Evolutionary conservation across 2,113 vertebrate genomes (phyloP), one percentile per base, ranked within the genome.

Genomic region (Marcusenius ussheri): DNA sequence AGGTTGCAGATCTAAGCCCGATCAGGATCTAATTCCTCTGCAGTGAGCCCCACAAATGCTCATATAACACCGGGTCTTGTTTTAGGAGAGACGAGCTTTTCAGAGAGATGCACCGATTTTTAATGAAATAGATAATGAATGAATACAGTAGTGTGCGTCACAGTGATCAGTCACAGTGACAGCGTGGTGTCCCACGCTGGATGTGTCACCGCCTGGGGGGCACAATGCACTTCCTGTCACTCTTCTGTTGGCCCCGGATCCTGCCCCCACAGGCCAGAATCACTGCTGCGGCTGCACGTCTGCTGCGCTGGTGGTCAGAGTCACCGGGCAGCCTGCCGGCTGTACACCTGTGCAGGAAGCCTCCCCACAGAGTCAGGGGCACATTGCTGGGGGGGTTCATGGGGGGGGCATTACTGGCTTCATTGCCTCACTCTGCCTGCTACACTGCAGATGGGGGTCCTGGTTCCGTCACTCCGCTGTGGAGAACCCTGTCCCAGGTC

Each of bases 291-390:
- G 91, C 96, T 98, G 91, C 97, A 99, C 91, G 98, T 99, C 94
- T 97, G 97, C 91, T 99, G 46, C 95, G 97, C 74, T 99, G 98
- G 97, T 98, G 99, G 85, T 95, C 96, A 3, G 98, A 99, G 90
- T 98, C 98, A 10, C 96, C 98, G 94, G 94, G 91, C 21, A 96
- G 97, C 90, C 95, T 99, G 92, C 97, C 99, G 92, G 96, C 95
- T 87, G 96, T 97, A 88, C 96, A 97, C 94, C 93, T 99, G 8
- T 95, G 96, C 90, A 96, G 96, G 91, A 98, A 98, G 93, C 95
- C 97, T 66, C 93, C 98, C 50, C 96, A 94, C 77, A 96, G 97
- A 97, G 98, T 99, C 94, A 94, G 91, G 21, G 88, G n/a, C 4
- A 27, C 19, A 21, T 87, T 49, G 66, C 31, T 66, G 21, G 19